Evolutionary conservation across 2,113 vertebrate genomes (phyloP).

Genomic region (Hippocampus mohnikei): DNA sequence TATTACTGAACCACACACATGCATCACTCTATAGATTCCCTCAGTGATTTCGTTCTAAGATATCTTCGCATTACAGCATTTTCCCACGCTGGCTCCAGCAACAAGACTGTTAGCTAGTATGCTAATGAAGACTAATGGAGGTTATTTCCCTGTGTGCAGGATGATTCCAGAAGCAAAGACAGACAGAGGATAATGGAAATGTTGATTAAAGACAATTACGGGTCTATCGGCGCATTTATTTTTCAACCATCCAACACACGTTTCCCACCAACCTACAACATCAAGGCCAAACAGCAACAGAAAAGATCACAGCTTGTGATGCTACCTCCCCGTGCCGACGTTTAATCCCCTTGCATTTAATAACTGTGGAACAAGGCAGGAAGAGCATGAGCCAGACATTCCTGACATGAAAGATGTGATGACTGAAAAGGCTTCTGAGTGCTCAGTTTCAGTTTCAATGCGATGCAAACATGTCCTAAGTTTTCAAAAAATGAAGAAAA

Average conservation of each 20-base stretch:
- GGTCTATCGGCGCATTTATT: constrained; percentile 1
- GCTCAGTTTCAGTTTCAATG: constrained; percentile 34
- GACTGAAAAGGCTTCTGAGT: constrained; percentile 27
- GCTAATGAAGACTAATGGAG: constrained; percentile 74
- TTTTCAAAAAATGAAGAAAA: constrained; percentile 54
- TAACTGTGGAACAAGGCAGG: constrained; percentile 39
- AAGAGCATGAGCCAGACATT: constrained; percentile 47
- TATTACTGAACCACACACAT: constrained; percentile 25
- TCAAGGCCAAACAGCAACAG: background rate
- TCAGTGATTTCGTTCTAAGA: constrained; percentile 54
- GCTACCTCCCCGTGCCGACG: background rate
- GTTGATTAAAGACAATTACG: constrained; percentile 23
- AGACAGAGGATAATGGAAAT: constrained; percentile 3
- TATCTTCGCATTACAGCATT: constrained; percentile 66
- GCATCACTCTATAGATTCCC: constrained; percentile 48
- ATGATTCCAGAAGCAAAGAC: constrained; percentile 40
- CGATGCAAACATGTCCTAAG: constrained; percentile 33
- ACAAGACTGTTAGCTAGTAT: constrained; percentile 68
- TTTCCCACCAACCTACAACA: background rate
- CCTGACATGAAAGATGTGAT: constrained; percentile 27
- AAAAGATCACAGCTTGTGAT: background rate
- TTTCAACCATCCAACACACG: background rate
- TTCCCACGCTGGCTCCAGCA: constrained; percentile 58
- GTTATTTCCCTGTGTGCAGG: constrained; percentile 65
- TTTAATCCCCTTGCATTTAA: constrained; percentile 20